phyloP scores from a whole-genome alignment of 2,888 invertebrate species.

The Blastobasis lacticolella region DNA sequence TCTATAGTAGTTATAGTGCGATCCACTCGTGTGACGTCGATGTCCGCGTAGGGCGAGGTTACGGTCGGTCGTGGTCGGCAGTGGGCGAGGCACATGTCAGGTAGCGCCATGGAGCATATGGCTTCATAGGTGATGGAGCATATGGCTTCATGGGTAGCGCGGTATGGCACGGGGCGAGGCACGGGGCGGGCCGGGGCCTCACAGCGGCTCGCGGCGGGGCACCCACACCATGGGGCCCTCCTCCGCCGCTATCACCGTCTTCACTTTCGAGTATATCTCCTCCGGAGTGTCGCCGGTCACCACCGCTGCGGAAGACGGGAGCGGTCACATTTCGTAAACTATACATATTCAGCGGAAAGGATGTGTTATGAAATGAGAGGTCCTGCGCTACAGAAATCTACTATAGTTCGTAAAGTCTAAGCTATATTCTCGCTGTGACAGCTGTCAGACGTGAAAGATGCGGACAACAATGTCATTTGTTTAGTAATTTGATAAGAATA shows the following conservation, averaged over 20 bases:
- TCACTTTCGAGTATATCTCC: conserved; percentile 96
- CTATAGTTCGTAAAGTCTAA: too few species aligned
- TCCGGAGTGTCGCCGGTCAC: conserved; percentile 98
- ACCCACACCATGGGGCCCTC: conserved; percentile 98
- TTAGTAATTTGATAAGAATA: too few species aligned
- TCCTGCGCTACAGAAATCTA: too few species aligned
- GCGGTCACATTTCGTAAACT: too few species aligned
- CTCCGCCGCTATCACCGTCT: conserved; percentile 95
- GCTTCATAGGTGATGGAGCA: conserved; percentile 1
- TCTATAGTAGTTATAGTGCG: too few species aligned
- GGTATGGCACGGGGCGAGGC: conserved; percentile 9
- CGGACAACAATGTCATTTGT: too few species aligned
- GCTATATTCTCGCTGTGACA: too few species aligned
- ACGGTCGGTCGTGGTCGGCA: background rate
- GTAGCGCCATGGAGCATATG: conserved; percentile 2
- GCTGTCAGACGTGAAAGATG: too few species aligned
- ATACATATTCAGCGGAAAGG: too few species aligned
- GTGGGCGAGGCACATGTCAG: background rate
- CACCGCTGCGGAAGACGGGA: conserved; percentile 77
- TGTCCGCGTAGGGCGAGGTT: too few species aligned
- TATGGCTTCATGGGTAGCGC: conserved; percentile 9
- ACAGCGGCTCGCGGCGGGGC: conserved; percentile 95
- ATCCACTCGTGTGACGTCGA: too few species aligned
- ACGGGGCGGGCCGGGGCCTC: conserved; percentile 70
- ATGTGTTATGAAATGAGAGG: too few species aligned